These are phyloP conservation scores for Papilio demoleus DNA, from an alignment of 2,888 invertebrate genomes.

Conservation along the genomic window DNA sequence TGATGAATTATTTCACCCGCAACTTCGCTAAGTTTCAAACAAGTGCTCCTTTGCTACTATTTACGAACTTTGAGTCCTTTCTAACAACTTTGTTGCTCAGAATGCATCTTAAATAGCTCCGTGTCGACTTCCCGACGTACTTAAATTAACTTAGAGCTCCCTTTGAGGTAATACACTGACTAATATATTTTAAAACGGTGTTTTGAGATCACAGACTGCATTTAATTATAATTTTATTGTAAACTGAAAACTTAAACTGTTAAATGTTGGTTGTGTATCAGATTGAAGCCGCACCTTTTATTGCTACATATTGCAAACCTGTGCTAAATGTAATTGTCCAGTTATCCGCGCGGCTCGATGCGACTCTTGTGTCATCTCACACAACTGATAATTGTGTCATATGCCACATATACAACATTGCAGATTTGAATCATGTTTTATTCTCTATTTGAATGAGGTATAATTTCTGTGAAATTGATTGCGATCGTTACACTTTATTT, in stretches of 20 bases:
- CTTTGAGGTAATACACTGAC: not conserved
- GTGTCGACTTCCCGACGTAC: not conserved
- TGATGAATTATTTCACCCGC: not conserved
- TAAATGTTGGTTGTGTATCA: not conserved
- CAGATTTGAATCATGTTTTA: not conserved
- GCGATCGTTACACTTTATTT: not conserved
- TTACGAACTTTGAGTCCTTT: not conserved
- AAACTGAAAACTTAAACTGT: not conserved
- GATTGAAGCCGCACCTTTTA: not conserved
- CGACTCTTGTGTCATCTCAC: not conserved
- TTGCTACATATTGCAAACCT: not conserved
- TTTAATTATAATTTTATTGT: not conserved
- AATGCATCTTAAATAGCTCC: constrained; percentile 6
- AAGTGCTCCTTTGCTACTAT: not conserved
- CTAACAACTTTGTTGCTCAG: not conserved
- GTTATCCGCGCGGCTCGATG: not conserved
- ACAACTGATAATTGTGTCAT: not conserved
- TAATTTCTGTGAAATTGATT: not conserved
- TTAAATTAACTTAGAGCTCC: not conserved
- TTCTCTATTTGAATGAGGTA: not conserved
- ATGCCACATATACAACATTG: not conserved
- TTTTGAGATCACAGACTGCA: not conserved
- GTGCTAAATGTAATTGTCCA: constrained; percentile 12
- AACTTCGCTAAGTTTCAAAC: not conserved
- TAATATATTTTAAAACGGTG: not conserved